These are phyloP conservation scores for Ispidina picta DNA, from an alignment of 2,797 vertebrate genomes.

Conservation along the genomic window DNA sequence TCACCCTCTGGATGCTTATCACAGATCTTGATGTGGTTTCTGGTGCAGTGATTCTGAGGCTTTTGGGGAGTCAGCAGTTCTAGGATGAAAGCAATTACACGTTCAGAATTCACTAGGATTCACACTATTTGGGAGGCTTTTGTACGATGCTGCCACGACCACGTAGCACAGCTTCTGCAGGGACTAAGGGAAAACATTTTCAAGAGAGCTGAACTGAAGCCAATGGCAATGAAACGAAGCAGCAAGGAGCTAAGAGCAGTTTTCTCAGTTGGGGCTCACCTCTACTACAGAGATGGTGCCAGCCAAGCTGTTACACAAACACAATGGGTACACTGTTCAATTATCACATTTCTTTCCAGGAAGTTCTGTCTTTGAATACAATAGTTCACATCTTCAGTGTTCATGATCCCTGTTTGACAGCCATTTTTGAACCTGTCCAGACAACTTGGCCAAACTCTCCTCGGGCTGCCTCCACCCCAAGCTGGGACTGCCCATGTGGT, in stretches of 20 bases:
- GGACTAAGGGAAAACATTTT: not conserved
- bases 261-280: not conserved
- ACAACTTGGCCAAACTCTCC: not conserved
- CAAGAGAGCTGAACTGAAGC: not conserved
- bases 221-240: not conserved
- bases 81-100: not conserved
- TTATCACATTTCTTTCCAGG: not conserved
- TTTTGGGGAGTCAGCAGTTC: not conserved
- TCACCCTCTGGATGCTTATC: not conserved
- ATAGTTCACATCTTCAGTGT: not conserved
- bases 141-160: not conserved
- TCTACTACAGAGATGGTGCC: not conserved
- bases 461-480: not conserved
- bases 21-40: not conserved
- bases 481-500: not conserved
- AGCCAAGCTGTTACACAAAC: not conserved
- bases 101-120: not conserved
- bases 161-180: not conserved
- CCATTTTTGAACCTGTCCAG: not conserved
- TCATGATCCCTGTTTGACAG: not conserved
- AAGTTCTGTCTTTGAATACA: not conserved
- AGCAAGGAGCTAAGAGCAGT: not conserved
- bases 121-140: not conserved
- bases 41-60: not conserved
- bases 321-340: not conserved